Evolutionary conservation across 2,888 invertebrate genomes (phyloP), one percentile per base, ranked within the genome.

Genomic region (Meiosimyza platycephala): DNA sequence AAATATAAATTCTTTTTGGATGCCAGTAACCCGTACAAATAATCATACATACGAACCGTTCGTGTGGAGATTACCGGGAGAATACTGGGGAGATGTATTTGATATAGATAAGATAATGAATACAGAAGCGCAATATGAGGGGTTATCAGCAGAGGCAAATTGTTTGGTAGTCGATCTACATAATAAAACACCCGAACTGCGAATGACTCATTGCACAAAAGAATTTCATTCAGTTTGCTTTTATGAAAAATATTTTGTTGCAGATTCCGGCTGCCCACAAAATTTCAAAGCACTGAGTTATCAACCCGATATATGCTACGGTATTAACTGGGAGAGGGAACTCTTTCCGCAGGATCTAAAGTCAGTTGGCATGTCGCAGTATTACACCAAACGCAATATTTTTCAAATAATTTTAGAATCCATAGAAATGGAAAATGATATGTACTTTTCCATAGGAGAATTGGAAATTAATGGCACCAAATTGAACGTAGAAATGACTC

Each of bases 61-160:
- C 16, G 83, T 69, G 81, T 89, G 89, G 88, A 81, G 84, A 22
- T 86, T 89, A 71, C 89, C 90, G 1, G 90, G 90, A 6, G 74
- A 80, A 67, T 75, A 76, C 18, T 87, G 84, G 84, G 84, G 83
- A 40, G 77, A 82, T 65, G 54, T 77, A n/a, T 75, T 84, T 12
- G 65, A 77, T 15, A 22, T 51, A 22, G 51, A 51, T 50, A 47
- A 47, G 16, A 33, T 40, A 40, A 15, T 7, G 5, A 40, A 63
- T 28, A 48, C 22, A 57, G 59, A 15, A 66, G 47, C 52, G 18
- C 51, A 54, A 59, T 69, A 72, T 16, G 6, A 18, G 6, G 6
- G 11, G 40, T 13, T 28, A 50, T 28, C 62, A 28, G 11, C 4
- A 68, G 65, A 51, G 12, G 40, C 1, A 54, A 62, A n/a, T 15